Evolutionary conservation across 2,888 invertebrate genomes (phyloP), one percentile per base, ranked within the genome.

Genomic region (Drosophila yooni): DNA sequence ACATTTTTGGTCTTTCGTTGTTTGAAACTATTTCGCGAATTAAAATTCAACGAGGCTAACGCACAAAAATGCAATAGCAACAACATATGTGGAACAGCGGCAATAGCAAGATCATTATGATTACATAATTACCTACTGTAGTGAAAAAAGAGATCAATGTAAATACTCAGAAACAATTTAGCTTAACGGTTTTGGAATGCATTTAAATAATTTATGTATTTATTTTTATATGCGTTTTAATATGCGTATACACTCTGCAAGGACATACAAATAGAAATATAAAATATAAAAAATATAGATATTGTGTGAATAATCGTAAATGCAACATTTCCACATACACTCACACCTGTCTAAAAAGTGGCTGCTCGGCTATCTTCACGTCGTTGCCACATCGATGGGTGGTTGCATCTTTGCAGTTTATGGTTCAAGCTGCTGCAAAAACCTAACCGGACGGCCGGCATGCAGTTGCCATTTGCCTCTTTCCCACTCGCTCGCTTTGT

Each of bases 341-440:
- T n/a, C n/a, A 48, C 46, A 15, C 7, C 31, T 53, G 25, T 43
- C 64, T 68, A 36, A 61, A 57, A 52, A 36, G 46, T 50, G 38
- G 72, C 43, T 52, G 63, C 57, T 58, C 36, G 48, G 53, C 46
- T 62, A 71, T 36, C 57, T 52, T 29, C 73, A 73, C 58, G 48
- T 51, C 51, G 58, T 53, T 70, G 65, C 52, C 51, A 61, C 74
- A 70, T 59, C 75, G 60, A 68, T 61, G 64, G 70, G 63, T 65
- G 68, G 69, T 48, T 70, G 79, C 57, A 76, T 82, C 72, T 89
- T 87, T 87, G 88, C 89, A 87, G 89, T 85, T 85, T 82, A 85
- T 85, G 89, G 82, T 56, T 68, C 51, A 70, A 57, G 43, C 69
- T 64, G 68, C 59, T 70, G 29, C 53, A 51, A 36, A 62, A 64